Evolutionary conservation across 2,113 vertebrate genomes (phyloP).

Genomic region (Emydocephalus ijimae): DNA sequence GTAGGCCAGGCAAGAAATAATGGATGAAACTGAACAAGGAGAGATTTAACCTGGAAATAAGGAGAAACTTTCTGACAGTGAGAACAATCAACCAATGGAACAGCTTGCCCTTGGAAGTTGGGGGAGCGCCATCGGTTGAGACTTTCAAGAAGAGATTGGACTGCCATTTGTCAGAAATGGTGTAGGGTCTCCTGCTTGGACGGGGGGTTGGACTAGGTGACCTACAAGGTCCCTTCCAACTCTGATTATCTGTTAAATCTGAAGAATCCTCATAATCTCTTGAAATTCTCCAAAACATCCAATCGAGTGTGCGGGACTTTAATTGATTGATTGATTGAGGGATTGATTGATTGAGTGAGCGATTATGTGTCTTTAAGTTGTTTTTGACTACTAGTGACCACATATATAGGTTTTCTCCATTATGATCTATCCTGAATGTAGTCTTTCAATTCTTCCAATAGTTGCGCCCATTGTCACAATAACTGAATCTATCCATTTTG

Average conservation of each 20-base stretch:
- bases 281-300: not conserved
- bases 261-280: not conserved
- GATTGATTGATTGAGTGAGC: accelerated
- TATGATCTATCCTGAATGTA: not conserved
- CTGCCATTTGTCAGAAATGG: too few species aligned
- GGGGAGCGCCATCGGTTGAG: too few species aligned
- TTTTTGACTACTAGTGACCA: not conserved
- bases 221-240: too few species aligned
- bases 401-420: not conserved
- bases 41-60: too few species aligned
- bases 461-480: not conserved
- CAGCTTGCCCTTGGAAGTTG: too few species aligned
- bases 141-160: too few species aligned
- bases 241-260: not conserved
- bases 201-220: too few species aligned
- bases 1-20: too few species aligned
- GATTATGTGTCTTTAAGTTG: not conserved
- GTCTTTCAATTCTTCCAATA: not conserved
- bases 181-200: too few species aligned
- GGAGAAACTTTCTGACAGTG: too few species aligned
- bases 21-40: too few species aligned
- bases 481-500: not conserved
- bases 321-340: not conserved
- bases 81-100: too few species aligned
- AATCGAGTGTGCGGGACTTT: not conserved